phyloP scores from a whole-genome alignment of 37 sponge, comb jelly and placozoan species.

The Theonella swinhoei region DNA sequence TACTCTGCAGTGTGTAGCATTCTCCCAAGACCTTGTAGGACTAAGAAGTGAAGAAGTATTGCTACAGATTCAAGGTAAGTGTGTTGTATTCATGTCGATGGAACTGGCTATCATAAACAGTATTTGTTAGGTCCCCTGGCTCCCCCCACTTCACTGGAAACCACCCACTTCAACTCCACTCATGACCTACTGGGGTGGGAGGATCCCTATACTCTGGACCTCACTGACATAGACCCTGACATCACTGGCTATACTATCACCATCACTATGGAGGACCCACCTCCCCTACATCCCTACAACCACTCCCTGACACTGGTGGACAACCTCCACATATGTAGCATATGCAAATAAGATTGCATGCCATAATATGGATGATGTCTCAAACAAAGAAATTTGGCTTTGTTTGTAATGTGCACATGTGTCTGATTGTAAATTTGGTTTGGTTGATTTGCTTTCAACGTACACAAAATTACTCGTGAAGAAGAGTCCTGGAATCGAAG shows the following conservation, averaged over 20 bases:
- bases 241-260: not conserved
- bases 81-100: too few species aligned
- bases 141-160: not conserved
- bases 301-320: too few species aligned
- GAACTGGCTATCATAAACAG: too few species aligned
- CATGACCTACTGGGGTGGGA: not conserved
- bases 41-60: not conserved
- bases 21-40: not conserved
- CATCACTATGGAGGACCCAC: not conserved
- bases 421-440: too few species aligned
- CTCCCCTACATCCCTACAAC: not conserved
- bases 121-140: not conserved
- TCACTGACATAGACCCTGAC: not conserved
- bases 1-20: not conserved
- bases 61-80: not conserved
- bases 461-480: too few species aligned
- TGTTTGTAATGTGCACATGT: too few species aligned
- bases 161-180: not conserved
- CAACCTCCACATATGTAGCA: too few species aligned
- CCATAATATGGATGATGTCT: too few species aligned
- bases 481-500: too few species aligned
- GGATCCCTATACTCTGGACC: not conserved
- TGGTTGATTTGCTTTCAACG: too few species aligned
- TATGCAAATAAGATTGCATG: too few species aligned
- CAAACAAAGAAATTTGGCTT: too few species aligned